A percentile compares a stretch with the other conserved stretches of the same genome.
These are phyloP conservation scores for Callaeas wilsoni DNA, from an alignment of 2,113 vertebrate species.

Conservation along the genomic window DNA sequence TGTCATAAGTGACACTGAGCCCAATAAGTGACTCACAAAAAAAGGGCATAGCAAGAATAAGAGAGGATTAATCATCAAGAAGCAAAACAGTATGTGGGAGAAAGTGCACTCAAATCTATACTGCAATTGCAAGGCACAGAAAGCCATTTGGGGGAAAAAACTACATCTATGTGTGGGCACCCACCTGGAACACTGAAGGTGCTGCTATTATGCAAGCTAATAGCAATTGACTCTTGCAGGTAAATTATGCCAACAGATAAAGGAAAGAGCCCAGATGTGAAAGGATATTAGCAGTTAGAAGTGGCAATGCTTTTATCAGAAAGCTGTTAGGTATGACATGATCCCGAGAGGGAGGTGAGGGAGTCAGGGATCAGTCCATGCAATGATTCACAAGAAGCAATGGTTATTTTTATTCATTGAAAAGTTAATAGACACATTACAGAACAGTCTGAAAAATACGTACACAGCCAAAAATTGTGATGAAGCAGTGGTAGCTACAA, in stretches of 20 bases:
- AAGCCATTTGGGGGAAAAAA: neutral
- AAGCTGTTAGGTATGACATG: neutral
- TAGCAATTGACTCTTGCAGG: neutral
- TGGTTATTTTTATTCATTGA: constrained; percentile 17
- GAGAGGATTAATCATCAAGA: constrained; percentile 60
- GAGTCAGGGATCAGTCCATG: neutral
- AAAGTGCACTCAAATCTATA: neutral
- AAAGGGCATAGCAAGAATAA: neutral
- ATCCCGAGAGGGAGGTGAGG: neutral
- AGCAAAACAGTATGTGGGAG: constrained; percentile 40
- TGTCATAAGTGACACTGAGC: constrained; percentile 11
- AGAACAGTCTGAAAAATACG: neutral
- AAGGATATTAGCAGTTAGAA: neutral
- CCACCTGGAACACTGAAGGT: neutral
- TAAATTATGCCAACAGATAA: neutral
- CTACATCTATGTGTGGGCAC: constrained; percentile 11
- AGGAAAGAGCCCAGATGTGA: neutral
- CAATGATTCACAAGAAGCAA: constrained; percentile 37
- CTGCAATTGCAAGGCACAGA: neutral
- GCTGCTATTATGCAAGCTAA: constrained; percentile 22
- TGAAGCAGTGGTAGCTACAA: neutral
- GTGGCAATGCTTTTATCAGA: neutral
- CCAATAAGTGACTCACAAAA: constrained; percentile 42
- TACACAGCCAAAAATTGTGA: neutral
- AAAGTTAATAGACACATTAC: neutral